Evolutionary conservation across 2,113 vertebrate genomes (phyloP).

Genomic region (Ceratotherium simum): DNA sequence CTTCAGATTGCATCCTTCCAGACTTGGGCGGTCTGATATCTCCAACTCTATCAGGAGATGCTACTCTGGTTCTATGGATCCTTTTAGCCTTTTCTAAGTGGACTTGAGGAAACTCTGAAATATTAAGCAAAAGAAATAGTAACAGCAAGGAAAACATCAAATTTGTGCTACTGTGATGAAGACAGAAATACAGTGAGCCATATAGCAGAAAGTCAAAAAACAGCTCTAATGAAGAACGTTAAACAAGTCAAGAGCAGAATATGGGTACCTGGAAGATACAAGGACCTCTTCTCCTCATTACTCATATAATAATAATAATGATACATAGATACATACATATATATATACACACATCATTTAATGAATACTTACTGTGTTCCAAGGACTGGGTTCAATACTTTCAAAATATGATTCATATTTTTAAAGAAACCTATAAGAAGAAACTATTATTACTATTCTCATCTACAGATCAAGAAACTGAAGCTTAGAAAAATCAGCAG

Average conservation of each 20-base stretch:
- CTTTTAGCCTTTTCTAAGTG: not conserved
- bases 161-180: not conserved
- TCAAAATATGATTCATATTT: not conserved
- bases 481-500: not conserved
- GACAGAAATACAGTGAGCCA: not conserved
- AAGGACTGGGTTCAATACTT: not conserved
- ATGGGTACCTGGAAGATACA: fast-evolving
- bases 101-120: not conserved
- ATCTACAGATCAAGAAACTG: not conserved
- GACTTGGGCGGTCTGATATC: not conserved
- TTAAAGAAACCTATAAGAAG: not conserved
- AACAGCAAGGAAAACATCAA: fast-evolving
- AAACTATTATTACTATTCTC: not conserved
- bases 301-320: not conserved
- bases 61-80: not conserved
- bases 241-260: not conserved
- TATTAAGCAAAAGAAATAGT: not conserved
- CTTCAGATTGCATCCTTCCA: not conserved
- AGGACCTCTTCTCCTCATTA: not conserved
- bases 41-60: not conserved
- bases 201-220: not conserved
- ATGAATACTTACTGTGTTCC: not conserved
- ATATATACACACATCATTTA: not conserved
- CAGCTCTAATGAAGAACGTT: not conserved
- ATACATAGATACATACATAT: not conserved